Base-by-base conservation (phyloP, 2,113 vertebrate genomes). In the Poeciliopsis occidentalis region DNA sequence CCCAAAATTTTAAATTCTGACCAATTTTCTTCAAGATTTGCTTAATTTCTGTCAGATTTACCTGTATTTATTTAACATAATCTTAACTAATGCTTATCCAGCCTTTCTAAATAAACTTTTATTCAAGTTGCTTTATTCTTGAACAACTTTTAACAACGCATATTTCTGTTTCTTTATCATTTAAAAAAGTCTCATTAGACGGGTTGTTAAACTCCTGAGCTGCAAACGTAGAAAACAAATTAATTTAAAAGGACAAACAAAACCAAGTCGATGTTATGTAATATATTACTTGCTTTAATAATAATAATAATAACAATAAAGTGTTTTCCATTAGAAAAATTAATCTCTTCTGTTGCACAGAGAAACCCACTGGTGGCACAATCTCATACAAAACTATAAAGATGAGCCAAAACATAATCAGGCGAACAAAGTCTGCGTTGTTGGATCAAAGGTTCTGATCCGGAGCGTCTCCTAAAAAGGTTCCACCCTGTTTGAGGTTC, bases 231-330 rank as follows among this genome's bases (percentile, higher is more conserved):
- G 8, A 24, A 8, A n/a, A n/a, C 51, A 19, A 24, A 11, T 60
- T n/a, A 10, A 11, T 24, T 60, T 26, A 60, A n/a, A 60, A 60
- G 3, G 15, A 29, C 8, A 0, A 26, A 29, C 63, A 34, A 10
- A 19, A 47, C 12, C 19, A 24, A 44, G 6, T 44, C 39, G 37
- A 27, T n/a, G 15, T 26, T 12, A n/a, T 6, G 19, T 87, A 57
- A 87, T 91, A 90, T 90, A 92, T 82, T 90, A 93, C 66, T 87
- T 78, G 81, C 80, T 93, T 90, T 86, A 89, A 90, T 88, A 57
- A 57, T 57, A 57, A 54, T 62, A 61, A 54, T 62, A 61, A 78
- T 71, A 54, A 54, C 60, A 61, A 77, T 71, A 87, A 29, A 62
- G 57, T 78, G 63, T 69, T 76, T 85, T 64, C n/a, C 51, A n/a